Evolutionary conservation across 2,797 vertebrate genomes (phyloP).

Genomic region (Syngnathus acus): DNA sequence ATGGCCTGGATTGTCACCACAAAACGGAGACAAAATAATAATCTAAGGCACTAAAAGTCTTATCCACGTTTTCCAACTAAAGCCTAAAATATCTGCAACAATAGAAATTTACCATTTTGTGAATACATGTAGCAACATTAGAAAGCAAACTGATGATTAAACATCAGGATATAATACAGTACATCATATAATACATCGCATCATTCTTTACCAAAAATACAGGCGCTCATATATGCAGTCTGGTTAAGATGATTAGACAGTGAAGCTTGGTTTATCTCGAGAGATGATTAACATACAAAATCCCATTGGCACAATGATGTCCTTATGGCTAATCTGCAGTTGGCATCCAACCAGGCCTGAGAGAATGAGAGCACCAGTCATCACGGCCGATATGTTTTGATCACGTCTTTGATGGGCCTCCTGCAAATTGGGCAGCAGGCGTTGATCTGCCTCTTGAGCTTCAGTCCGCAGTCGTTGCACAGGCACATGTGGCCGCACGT

Average conservation of each 20-base stretch:
- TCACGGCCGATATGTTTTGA: constrained; percentile 96
- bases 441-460: constrained; percentile 89
- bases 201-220: constrained; percentile 21
- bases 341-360: constrained; percentile 46
- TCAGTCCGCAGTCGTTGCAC: constrained; percentile 91
- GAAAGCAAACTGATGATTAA: constrained; percentile 31
- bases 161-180: constrained; percentile 12
- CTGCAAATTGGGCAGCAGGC: constrained; percentile 97
- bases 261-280: constrained; percentile 15
- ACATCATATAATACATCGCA: constrained; percentile 6
- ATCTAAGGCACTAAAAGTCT: constrained; percentile 56
- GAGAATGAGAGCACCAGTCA: constrained; percentile 15
- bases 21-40: constrained; percentile 29
- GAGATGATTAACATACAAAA: constrained; percentile 23
- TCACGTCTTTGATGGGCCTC: constrained; percentile 94
- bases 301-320: constrained; percentile 50
- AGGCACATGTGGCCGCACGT: constrained; percentile 99
- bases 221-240: constrained; percentile 18
- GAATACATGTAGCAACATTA: constrained; percentile 2
- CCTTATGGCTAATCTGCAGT: constrained; percentile 38
- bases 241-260: constrained; percentile 8
- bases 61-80: constrained; percentile 40
- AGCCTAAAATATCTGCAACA: constrained; percentile 40
- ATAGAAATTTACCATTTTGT: not conserved
- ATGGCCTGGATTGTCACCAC: constrained; percentile 65